Percentiles rank a stretch among this genome's conserved stretches.
Evolutionary conservation across 1,140 invertebrate species (phyloP).

Genomic region (Nymphalis io): DNA sequence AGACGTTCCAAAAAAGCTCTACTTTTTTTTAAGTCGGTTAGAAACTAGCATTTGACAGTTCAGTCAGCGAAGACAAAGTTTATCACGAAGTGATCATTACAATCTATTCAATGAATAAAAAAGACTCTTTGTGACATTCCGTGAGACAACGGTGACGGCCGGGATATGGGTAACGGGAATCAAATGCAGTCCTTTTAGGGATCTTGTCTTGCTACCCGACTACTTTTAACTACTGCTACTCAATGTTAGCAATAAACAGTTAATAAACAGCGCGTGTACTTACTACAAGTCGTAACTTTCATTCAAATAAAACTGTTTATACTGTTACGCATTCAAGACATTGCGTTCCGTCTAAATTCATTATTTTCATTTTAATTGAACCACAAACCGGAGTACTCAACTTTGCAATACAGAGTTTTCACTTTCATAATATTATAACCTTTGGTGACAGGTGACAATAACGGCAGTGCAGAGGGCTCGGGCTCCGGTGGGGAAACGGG

Average conservation of each 20-base stretch:
- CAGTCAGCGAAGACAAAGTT: background rate
- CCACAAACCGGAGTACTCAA: background rate
- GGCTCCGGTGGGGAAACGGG: conserved; percentile 85
- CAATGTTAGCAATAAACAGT: conserved; percentile 50
- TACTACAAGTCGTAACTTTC: conserved; percentile 20
- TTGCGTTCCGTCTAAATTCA: too few species aligned
- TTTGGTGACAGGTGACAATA: conserved; percentile 65
- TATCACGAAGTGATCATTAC: background rate
- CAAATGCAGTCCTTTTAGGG: conserved; percentile 69
- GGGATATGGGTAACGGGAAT: conserved; percentile 67
- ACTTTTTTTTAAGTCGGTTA: too few species aligned
- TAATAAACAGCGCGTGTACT: conserved; percentile 39
- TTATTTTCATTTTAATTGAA: background rate
- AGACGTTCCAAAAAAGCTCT: too few species aligned
- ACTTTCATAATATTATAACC: background rate
- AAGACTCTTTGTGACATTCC: conserved; percentile 49
- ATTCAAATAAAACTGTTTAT: conserved; percentile 8
- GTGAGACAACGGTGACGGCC: conserved; percentile 62
- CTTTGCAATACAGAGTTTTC: background rate
- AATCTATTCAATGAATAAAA: conserved; percentile 28
- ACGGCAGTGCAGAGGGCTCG: conserved; percentile 84
- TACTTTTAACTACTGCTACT: conserved; percentile 43
- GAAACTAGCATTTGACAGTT: too few species aligned
- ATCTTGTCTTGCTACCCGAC: conserved; percentile 47
- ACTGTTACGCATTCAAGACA: too few species aligned